Conservation (phyloP, 2,797 vertebrate species). For the Oreortyx pictus region DNA sequence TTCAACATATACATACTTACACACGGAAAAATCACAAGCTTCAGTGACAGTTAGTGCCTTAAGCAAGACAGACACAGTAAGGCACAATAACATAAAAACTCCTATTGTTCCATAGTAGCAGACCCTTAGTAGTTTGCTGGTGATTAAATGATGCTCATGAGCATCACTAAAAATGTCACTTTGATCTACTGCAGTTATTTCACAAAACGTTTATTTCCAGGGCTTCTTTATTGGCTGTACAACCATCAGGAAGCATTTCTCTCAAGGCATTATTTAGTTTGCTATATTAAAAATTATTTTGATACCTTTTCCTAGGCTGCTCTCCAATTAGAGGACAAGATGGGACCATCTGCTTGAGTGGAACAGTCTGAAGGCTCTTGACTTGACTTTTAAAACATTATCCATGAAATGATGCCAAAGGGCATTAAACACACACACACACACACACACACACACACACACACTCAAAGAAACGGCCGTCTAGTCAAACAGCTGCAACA, state of each 20-base stretch:
- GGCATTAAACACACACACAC: neutral
- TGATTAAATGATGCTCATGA: conserved; percentile 44
- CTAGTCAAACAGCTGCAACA: conserved; percentile 24
- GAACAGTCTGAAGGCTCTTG: conserved; percentile 15
- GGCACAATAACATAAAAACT: neutral
- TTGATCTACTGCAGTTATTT: conserved; percentile 50
- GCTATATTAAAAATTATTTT: conserved; percentile 42
- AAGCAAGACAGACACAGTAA: neutral
- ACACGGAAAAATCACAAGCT: neutral
- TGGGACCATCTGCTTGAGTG: neutral
- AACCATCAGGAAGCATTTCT: conserved; percentile 19
- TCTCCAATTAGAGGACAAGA: conserved; percentile 4
- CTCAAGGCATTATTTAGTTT: neutral
- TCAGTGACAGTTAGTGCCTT: neutral
- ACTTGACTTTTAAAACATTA: conserved; percentile 31
- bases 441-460: neutral
- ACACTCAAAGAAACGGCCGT: neutral
- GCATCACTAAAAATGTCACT: conserved; percentile 44
- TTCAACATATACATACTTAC: neutral
- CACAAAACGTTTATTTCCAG: conserved; percentile 30
- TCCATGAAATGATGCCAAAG: conserved; percentile 14
- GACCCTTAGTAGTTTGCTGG: neutral
- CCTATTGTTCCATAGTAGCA: neutral
- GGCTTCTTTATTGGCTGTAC: conserved; percentile 9
- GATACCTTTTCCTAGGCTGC: conserved; percentile 35